Conservation (phyloP, 1,140 invertebrate species). For the Akabosia matsudoensis region DNA sequence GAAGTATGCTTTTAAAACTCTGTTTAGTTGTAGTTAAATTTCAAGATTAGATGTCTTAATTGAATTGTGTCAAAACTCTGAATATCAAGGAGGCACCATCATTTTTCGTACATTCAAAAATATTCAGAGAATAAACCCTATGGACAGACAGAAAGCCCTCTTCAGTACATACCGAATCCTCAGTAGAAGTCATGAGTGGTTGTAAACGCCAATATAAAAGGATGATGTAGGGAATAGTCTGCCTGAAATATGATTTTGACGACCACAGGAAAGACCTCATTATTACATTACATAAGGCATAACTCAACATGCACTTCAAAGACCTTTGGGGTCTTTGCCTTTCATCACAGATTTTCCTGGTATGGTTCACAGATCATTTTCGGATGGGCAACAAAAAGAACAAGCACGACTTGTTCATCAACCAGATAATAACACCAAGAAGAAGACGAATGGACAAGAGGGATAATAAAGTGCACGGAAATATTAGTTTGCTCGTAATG, state of each 20-base stretch:
- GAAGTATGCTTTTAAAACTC: too few relatives aligned
- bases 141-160: too few relatives aligned
- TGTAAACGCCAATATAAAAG: not conserved
- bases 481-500: not conserved
- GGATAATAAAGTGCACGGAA: not conserved
- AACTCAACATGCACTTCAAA: too few relatives aligned
- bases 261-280: slow-evolving; percentile 8
- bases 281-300: too few relatives aligned
- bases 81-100: too few relatives aligned
- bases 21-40: too few relatives aligned
- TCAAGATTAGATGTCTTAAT: too few relatives aligned
- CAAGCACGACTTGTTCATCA: not conserved
- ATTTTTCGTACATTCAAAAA: too few relatives aligned
- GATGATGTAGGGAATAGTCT: not conserved
- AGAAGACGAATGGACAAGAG: not conserved
- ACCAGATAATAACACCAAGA: not conserved
- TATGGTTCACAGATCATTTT: not conserved
- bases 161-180: too few relatives aligned
- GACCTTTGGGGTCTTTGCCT: slow-evolving; percentile 19
- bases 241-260: not conserved
- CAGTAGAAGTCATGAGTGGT: too few relatives aligned
- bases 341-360: not conserved
- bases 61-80: too few relatives aligned
- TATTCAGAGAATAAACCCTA: too few relatives aligned
- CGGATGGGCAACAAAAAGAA: not conserved